phyloP scores from a whole-genome alignment of 2,888 invertebrate species.

The Crioceris asparagi region DNA sequence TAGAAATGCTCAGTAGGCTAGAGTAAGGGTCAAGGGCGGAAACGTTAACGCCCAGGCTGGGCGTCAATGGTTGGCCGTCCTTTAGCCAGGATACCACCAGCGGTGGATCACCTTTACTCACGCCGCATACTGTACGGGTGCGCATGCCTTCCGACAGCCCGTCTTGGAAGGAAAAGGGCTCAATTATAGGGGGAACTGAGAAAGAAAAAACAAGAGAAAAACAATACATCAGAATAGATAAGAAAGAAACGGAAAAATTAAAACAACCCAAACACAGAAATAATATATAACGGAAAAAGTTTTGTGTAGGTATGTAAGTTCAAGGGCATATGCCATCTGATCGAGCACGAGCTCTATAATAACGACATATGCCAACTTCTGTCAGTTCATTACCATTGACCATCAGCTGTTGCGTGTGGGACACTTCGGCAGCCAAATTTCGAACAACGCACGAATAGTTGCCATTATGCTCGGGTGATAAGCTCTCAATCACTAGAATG shows the following conservation, averaged over 20 bases:
- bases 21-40: constrained; percentile 66
- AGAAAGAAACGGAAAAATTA: constrained; percentile 39
- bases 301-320: constrained; percentile 20
- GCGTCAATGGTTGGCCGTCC: constrained; percentile 61
- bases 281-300: constrained; percentile 9
- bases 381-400: constrained; percentile 58
- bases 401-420: constrained; percentile 61
- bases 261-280: constrained; percentile 30
- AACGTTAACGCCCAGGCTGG: constrained; percentile 55
- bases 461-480: constrained; percentile 65
- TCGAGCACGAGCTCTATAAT: constrained; percentile 21
- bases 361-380: constrained; percentile 35
- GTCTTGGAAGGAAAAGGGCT: constrained; percentile 76
- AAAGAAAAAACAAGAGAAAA: constrained; percentile 40
- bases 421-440: constrained; percentile 62
- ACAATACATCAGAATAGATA: constrained; percentile 46
- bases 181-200: constrained; percentile 76
- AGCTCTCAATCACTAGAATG: constrained; percentile 65
- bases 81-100: constrained; percentile 72
- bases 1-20: constrained; percentile 67
- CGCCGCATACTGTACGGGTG: constrained; percentile 70
- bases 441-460: constrained; percentile 66
- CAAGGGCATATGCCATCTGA: no score
- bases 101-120: constrained; percentile 71
- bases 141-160: constrained; percentile 73